phyloP scores from a whole-genome alignment of 2,113 vertebrate genomes.

The Nyctibius bracteatus region DNA sequence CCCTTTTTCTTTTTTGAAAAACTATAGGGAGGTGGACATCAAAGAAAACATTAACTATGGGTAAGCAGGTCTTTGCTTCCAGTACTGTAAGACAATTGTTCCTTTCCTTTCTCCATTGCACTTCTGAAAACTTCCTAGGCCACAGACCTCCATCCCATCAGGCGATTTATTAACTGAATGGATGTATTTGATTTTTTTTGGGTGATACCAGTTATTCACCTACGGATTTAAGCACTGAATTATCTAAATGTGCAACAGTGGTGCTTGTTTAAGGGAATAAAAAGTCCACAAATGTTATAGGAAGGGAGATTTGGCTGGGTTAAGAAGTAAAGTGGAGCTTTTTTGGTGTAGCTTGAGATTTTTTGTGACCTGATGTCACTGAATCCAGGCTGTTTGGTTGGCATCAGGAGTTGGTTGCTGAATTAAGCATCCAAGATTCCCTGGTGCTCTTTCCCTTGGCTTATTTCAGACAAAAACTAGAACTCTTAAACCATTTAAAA shows the following conservation, averaged over 20 bases:
- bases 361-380: neutral
- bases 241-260: neutral
- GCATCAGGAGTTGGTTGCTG: neutral
- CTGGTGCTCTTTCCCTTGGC: neutral
- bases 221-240: neutral
- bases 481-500: neutral
- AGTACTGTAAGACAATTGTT: slow-evolving; percentile 4
- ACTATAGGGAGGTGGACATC: slow-evolving; percentile 82
- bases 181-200: neutral
- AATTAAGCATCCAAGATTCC: neutral
- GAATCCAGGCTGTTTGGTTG: neutral
- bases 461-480: neutral
- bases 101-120: slow-evolving; percentile 5
- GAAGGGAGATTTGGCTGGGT: neutral
- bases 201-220: neutral
- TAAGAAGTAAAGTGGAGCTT: neutral
- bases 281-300: neutral
- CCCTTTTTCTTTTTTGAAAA: slow-evolving; percentile 63
- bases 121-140: slow-evolving; percentile 34
- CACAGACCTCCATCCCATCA: neutral
- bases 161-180: neutral
- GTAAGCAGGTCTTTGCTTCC: slow-evolving; percentile 74
- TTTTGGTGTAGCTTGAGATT: neutral
- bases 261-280: neutral
- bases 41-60: slow-evolving; percentile 84